phyloP scores from a whole-genome alignment of 1,140 invertebrate species.

The Gonioctena quinquepunctata region DNA sequence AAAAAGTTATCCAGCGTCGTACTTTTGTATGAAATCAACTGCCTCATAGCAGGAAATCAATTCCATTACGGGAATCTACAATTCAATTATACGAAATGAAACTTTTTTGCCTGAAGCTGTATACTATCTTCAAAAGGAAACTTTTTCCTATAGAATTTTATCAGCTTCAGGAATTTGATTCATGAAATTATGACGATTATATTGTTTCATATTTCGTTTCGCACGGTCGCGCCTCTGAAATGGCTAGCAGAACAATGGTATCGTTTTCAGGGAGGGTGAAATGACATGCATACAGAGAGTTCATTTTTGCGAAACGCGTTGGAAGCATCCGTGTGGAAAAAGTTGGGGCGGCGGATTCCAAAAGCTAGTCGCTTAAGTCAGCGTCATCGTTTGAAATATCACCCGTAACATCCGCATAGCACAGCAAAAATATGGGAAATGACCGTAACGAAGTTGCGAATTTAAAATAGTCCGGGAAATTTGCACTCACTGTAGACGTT shows the following conservation, averaged over 20 bases:
- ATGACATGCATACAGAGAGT: constrained; percentile 21
- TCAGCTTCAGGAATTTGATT: background rate
- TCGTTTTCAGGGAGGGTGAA: constrained; percentile 8
- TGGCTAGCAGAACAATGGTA: constrained; percentile 5
- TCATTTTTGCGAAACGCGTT: background rate
- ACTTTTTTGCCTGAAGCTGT: no score
- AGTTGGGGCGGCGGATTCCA: constrained; percentile 3
- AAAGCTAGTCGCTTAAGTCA: background rate
- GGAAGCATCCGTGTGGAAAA: constrained; percentile 13
- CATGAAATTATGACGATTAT: background rate
- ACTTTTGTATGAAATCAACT: no score
- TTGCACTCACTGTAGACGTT: no score
- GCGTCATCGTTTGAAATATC: no score
- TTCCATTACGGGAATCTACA: no score
- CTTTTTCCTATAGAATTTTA: background rate
- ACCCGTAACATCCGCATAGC: no score
- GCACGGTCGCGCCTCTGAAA: background rate
- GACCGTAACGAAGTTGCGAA: no score
- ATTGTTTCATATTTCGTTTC: background rate
- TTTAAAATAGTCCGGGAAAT: no score
- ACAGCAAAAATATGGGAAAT: no score
- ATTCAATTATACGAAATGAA: no score
- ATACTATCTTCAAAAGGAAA: background rate
- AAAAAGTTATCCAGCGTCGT: no score
- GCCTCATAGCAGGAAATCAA: no score